A percentile compares a stretch with the other conserved stretches of the same genome.
Evolutionary conservation across 37 sponge, comb jelly and placozoan species (phyloP).

Genomic region (Chondrilla cf. caribensis): DNA sequence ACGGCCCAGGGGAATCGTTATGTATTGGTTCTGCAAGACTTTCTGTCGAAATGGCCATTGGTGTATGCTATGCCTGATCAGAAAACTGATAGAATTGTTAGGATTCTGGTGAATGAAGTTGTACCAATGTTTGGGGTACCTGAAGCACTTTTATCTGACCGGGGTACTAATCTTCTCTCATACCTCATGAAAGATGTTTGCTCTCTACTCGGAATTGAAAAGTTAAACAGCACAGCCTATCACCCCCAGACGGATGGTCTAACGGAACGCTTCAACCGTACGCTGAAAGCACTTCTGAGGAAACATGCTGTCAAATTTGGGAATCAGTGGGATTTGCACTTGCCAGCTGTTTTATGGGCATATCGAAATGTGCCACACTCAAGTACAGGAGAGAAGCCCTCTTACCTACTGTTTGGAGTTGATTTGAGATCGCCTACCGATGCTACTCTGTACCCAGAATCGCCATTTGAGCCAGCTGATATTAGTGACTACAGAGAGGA

Average conservation of each 20-base stretch:
- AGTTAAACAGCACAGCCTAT: conserved; percentile 45
- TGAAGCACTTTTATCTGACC: conserved; percentile 42
- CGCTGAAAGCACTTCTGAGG: conserved; percentile 37
- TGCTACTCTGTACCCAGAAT: conserved; percentile 30
- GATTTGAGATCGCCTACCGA: conserved; percentile 47
- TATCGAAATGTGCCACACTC: conserved; percentile 47
- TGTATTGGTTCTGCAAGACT: conserved; percentile 51
- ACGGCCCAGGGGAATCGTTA: conserved; percentile 34
- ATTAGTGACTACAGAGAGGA: conserved; percentile 33
- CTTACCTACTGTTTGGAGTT: conserved; percentile 47
- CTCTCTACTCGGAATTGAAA: conserved; percentile 26
- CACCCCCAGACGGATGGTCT: conserved; percentile 44
- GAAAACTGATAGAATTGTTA: conserved; percentile 32
- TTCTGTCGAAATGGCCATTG: conserved; percentile 52
- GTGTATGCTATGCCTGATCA: conserved; percentile 52
- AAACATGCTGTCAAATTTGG: conserved; percentile 29
- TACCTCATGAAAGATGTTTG: conserved; percentile 39
- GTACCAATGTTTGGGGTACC: conserved; percentile 47
- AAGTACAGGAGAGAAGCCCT: conserved; percentile 52
- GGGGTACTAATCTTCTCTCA: conserved; percentile 36
- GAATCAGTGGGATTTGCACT: conserved; percentile 40
- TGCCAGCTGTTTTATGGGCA: conserved; percentile 47
- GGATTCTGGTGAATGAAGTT: conserved; percentile 38
- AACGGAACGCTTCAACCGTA: conserved; percentile 45
- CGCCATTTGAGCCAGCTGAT: neutral